Evolutionary conservation across 1,140 invertebrate genomes (phyloP), one percentile per base, ranked within the genome.

Genomic region (Brevipalpus yothersi): DNA sequence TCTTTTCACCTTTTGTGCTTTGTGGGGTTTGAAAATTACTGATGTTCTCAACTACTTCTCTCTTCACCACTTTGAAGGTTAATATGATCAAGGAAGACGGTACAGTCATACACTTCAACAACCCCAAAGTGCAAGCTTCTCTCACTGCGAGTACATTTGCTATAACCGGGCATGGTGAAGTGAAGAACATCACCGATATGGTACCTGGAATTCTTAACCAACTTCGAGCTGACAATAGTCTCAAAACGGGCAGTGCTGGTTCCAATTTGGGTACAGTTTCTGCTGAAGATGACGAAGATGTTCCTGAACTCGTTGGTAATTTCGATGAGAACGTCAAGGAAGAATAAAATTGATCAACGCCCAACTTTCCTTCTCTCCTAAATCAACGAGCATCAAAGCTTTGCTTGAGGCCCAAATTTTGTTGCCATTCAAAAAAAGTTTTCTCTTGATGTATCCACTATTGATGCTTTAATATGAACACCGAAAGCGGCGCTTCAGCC

Each of bases 1-100:
- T n/a, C n/a, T n/a, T n/a, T n/a, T n/a, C n/a, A n/a, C n/a, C n/a
- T n/a, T n/a, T n/a, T n/a, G n/a, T n/a, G n/a, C n/a, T n/a, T n/a
- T n/a, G n/a, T n/a, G n/a, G n/a, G n/a, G n/a, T n/a, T n/a, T n/a
- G n/a, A n/a, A n/a, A n/a, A n/a, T n/a, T n/a, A n/a, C n/a, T n/a
- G n/a, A 7, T 31, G 43, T 62, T 40, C 19, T 41, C 8, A 53
- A 59, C n/a, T 56, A 51, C 8, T 65, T 47, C 59, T 60, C 23
- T 62, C 62, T 59, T 5, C 31, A 31, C 2, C 31, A 31, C 31
- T 5, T 65, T 66, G 9, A 63, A 96, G 76, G 90, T 96, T 12
- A 98, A 98, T 76, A 98, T 99, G 88, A 97, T 99, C 67, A 98
- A 98, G 76, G 93, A 99, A 71, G 95, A 99, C 75, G 91, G 93